phyloP scores from a whole-genome alignment of 2,888 invertebrate species.

The Ischnura elegans region DNA sequence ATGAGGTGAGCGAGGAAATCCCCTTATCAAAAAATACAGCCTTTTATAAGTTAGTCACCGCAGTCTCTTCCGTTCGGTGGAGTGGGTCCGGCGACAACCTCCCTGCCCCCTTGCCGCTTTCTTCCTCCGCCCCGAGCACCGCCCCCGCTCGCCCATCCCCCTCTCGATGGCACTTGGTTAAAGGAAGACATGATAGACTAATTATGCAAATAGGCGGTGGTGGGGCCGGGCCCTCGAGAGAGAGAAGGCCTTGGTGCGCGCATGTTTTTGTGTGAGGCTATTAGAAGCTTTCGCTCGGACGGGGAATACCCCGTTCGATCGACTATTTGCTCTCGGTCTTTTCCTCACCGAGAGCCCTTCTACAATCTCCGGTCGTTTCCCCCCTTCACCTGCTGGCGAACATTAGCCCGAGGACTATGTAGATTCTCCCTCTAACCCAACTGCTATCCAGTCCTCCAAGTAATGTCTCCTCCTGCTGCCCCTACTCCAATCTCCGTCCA shows the following conservation, averaged over 20 bases:
- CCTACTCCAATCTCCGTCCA: background rate
- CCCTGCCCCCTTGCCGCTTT: background rate
- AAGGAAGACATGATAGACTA: slow-evolving; percentile 57
- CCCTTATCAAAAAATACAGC: slow-evolving; percentile 29
- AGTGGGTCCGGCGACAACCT: background rate
- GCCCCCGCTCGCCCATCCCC: background rate
- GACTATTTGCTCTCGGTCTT: background rate
- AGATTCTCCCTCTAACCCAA: background rate
- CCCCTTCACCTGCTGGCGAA: background rate
- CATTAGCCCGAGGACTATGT: background rate
- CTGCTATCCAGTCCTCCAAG: background rate
- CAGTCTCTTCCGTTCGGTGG: background rate
- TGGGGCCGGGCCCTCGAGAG: background rate
- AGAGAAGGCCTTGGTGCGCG: background rate
- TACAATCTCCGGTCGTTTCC: background rate
- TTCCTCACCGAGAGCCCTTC: background rate
- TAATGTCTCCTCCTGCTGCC: background rate
- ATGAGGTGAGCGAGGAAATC: slow-evolving; percentile 20
- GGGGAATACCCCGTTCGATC: background rate
- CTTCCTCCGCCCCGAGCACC: background rate
- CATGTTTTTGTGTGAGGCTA: background rate
- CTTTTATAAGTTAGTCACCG: slow-evolving; percentile 9
- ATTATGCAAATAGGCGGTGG: slow-evolving; percentile 50
- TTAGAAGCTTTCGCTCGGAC: background rate
- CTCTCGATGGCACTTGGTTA: slow-evolving; percentile 27